phyloP scores from a whole-genome alignment of 2,888 invertebrate genomes.

The Heteromyza rotundicornis region DNA sequence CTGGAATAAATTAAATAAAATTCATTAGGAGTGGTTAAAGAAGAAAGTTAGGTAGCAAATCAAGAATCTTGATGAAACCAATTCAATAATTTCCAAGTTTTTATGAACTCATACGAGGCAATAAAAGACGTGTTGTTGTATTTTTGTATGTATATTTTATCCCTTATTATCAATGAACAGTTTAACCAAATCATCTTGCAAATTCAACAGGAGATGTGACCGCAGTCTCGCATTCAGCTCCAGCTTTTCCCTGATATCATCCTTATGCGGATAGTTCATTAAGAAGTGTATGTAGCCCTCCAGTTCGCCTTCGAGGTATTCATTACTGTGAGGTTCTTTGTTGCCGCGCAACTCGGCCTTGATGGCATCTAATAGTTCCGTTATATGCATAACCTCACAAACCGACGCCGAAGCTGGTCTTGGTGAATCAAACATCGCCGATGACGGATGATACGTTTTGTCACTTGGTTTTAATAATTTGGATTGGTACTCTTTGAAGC shows the following conservation, averaged over 20 bases:
- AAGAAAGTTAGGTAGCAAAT: background rate
- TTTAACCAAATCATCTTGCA: constrained; percentile 52
- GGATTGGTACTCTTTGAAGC: too few relatives aligned
- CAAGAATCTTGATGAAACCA: background rate
- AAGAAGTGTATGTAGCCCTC: constrained; percentile 42
- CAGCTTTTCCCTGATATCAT: constrained; percentile 18
- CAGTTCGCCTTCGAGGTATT: constrained; percentile 48
- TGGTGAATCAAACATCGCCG: background rate
- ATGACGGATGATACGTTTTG: background rate
- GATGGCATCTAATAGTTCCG: constrained; percentile 38
- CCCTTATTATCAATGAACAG: constrained; percentile 37
- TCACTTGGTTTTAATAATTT: too few relatives aligned
- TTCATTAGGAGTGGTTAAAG: too few relatives aligned
- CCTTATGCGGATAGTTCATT: constrained; percentile 24
- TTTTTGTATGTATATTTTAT: constrained; percentile 9
- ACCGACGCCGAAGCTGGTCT: background rate
- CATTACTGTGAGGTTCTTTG: constrained; percentile 29
- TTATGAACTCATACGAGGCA: too few relatives aligned
- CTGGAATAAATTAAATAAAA: constrained; percentile 40
- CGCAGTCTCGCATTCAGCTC: constrained; percentile 37
- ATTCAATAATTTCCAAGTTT: background rate
- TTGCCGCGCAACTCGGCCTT: constrained; percentile 47
- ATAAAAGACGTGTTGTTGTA: too few relatives aligned
- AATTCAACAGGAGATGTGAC: constrained; percentile 44
- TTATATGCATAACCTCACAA: too few relatives aligned